Evolutionary conservation across 1,140 invertebrate genomes (phyloP).

Genomic region (Drosophila eugracilis): DNA sequence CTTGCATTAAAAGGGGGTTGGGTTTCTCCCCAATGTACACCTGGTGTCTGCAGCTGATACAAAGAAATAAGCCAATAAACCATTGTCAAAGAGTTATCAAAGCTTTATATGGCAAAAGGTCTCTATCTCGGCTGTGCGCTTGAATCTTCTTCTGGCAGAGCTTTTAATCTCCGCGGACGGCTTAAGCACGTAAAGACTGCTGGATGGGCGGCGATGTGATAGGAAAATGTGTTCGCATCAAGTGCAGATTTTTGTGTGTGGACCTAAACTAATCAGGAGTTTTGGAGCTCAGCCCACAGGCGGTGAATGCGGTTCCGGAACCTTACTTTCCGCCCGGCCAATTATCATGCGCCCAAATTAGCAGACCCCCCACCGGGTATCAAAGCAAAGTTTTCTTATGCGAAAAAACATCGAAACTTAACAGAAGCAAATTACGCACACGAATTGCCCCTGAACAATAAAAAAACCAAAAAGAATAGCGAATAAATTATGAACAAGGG

Average conservation of each 20-base stretch:
- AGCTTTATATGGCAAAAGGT: no score
- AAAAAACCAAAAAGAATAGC: slow-evolving; percentile 66
- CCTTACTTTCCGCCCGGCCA: slow-evolving; percentile 29
- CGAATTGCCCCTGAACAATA: slow-evolving; percentile 80
- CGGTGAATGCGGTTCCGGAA: no score
- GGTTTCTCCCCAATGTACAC: no score
- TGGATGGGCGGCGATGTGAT: slow-evolving; percentile 60
- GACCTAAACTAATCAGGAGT: slow-evolving; percentile 33
- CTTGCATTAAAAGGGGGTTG: no score
- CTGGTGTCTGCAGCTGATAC: no score
- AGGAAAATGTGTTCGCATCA: slow-evolving; percentile 66
- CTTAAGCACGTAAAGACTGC: slow-evolving; percentile 16
- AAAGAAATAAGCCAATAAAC: no score
- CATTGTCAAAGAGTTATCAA: no score
- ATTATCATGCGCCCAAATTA: slow-evolving; percentile 76
- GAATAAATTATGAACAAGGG: slow-evolving; percentile 77
- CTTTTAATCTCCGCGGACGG: slow-evolving; percentile 78
- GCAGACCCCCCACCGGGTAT: slow-evolving; percentile 28
- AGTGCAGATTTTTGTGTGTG: slow-evolving; percentile 60
- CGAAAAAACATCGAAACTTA: slow-evolving; percentile 55
- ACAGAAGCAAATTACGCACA: slow-evolving; percentile 78
- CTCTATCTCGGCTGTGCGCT: slow-evolving; percentile 24
- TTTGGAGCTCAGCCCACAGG: slow-evolving; percentile 38
- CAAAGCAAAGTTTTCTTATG: slow-evolving; percentile 71
- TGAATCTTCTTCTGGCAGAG: slow-evolving; percentile 39